Percentiles rank a stretch among this genome's conserved stretches.
Evolutionary conservation across 2,797 vertebrate genomes (phyloP).

Genomic region (Liparis tanakae): DNA sequence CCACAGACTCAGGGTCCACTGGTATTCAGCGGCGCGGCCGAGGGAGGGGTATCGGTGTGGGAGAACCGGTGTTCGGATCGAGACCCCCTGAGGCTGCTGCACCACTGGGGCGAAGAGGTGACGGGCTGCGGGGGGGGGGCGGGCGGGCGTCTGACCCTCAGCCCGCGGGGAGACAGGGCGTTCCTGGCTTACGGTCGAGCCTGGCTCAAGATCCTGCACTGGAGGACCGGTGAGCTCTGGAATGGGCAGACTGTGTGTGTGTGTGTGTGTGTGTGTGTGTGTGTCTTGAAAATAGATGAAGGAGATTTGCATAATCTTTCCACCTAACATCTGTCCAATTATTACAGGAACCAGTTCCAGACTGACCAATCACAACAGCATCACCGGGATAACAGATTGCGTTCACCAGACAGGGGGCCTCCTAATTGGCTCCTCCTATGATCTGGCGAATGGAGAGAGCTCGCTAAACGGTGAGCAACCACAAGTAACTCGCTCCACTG

Average conservation of each 20-base stretch:
- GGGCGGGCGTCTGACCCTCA: conserved; percentile 73
- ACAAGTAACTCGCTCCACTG: conserved; percentile 24
- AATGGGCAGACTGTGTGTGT: background rate
- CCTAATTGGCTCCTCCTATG: conserved; percentile 85
- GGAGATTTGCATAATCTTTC: conserved; percentile 63
- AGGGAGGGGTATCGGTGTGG: conserved; percentile 86
- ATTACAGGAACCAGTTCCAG: conserved; percentile 80
- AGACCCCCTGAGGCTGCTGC: conserved; percentile 79
- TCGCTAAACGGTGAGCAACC: conserved; percentile 56
- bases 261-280: conserved; percentile 11
- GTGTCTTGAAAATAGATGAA: conserved; percentile 25
- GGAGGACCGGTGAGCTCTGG: conserved; percentile 80
- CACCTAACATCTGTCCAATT: conserved; percentile 76
- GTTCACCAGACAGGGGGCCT: conserved; percentile 83
- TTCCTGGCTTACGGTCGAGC: conserved; percentile 81
- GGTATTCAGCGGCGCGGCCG: conserved; percentile 84
- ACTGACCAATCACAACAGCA: conserved; percentile 86
- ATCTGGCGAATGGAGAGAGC: conserved; percentile 84
- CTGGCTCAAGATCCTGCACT: conserved; percentile 83
- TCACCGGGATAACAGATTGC: conserved; percentile 85
- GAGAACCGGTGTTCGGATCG: conserved; percentile 70
- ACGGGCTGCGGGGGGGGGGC: conserved; percentile 73
- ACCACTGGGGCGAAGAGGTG: conserved; percentile 78
- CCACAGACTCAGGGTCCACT: conserved; percentile 85
- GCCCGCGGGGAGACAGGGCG: conserved; percentile 78